Conservation (phyloP, 2,888 invertebrate genomes). For the Torymus auratus region DNA sequence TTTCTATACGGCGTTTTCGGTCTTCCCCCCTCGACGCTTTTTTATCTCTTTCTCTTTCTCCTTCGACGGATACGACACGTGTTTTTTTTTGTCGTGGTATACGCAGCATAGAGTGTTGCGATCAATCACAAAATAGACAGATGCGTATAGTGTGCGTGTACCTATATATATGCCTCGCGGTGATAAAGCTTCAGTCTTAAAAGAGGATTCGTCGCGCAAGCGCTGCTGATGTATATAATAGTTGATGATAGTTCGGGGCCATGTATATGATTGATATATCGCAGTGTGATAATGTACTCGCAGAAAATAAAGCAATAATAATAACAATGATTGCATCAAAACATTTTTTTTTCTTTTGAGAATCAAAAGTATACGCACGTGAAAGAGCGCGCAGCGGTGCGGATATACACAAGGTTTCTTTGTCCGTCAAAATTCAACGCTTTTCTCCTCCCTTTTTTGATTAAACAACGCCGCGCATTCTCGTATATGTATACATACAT, state of each 20-base stretch:
- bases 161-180: neutral
- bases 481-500: neutral
- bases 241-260: neutral
- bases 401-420: too few species aligned
- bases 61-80: conserved; percentile 11
- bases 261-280: conserved; percentile 1
- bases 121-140: conserved; percentile 4
- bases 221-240: neutral
- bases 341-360: neutral
- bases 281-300: neutral
- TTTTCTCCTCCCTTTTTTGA: too few species aligned
- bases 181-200: conserved; percentile 40
- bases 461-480: too few species aligned
- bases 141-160: too few species aligned
- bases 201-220: neutral
- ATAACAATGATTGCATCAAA: conserved; percentile 32
- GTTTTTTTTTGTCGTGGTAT: neutral
- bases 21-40: neutral
- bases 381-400: neutral
- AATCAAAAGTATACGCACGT: too few species aligned
- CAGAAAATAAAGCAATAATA: too few species aligned
- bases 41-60: neutral
- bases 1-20: conserved; percentile 6
- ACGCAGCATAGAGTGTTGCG: neutral
- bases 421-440: too few species aligned